These are phyloP conservation scores for Xestia xanthographa DNA, from an alignment of 2,888 invertebrate genomes.

Conservation along the genomic window DNA sequence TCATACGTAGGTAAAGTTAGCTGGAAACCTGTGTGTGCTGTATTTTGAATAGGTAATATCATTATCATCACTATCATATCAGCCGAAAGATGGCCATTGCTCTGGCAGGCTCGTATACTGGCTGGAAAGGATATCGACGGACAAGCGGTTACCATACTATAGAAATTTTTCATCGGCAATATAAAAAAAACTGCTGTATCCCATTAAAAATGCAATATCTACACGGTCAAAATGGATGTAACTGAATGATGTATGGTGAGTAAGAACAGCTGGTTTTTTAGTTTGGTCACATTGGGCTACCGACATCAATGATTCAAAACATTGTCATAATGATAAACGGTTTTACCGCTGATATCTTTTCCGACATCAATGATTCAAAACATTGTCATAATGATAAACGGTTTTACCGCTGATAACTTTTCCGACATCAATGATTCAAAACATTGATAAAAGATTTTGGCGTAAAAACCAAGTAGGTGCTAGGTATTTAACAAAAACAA, in stretches of 20 bases:
- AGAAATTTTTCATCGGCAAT: too few species aligned
- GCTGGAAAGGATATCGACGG: too few species aligned
- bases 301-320: neutral
- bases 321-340: neutral
- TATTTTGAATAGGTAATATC: neutral
- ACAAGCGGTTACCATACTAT: too few species aligned
- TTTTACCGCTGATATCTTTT: neutral
- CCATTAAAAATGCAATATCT: too few species aligned
- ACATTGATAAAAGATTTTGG: neutral
- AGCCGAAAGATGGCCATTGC: neutral
- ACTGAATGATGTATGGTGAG: too few species aligned
- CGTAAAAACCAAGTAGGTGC: neutral
- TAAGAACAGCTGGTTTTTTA: too few species aligned
- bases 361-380: neutral
- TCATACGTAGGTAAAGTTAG: neutral
- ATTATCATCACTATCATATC: neutral
- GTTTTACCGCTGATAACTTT: neutral
- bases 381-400: too few species aligned
- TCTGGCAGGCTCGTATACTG: too few species aligned
- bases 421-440: neutral
- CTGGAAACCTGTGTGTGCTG: neutral
- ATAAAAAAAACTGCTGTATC: too few species aligned
- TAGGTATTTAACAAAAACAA: constrained; percentile 10
- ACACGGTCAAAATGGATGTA: too few species aligned
- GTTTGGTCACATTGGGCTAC: neutral